Conservation (phyloP, 1,140 invertebrate species). For the Triops cancriformis region DNA sequence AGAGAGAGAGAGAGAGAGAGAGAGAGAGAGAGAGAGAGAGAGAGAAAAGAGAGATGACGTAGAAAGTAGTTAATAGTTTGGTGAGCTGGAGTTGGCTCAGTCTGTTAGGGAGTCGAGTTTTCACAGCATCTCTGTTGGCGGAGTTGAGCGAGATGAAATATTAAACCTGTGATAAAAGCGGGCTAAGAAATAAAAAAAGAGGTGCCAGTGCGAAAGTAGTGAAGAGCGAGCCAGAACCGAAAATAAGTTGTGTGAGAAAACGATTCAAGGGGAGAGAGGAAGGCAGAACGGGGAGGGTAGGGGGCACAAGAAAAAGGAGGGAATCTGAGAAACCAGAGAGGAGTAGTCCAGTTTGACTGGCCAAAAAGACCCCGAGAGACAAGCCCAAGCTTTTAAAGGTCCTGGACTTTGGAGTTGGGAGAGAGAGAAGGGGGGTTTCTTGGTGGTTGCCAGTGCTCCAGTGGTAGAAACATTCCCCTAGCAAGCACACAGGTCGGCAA, state of each 20-base stretch:
- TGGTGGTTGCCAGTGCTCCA: background rate
- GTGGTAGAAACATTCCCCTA: background rate
- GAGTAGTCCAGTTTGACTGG: background rate
- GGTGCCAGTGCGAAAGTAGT: background rate
- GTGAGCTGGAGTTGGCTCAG: background rate
- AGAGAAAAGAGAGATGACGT: background rate
- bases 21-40: background rate
- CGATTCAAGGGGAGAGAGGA: background rate
- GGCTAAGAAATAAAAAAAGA: background rate
- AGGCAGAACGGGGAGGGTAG: background rate
- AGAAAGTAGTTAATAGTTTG: background rate
- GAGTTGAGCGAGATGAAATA: background rate
- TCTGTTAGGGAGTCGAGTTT: background rate
- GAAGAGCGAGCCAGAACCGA: background rate
- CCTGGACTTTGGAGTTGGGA: background rate
- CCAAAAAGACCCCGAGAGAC: background rate
- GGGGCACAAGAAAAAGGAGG: background rate
- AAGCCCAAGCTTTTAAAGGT: background rate
- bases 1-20: background rate
- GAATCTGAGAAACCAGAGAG: slow-evolving; percentile 5
- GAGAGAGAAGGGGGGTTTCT: background rate
- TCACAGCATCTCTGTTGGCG: background rate
- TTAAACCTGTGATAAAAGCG: background rate
- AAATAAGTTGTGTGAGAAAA: background rate
- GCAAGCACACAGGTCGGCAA: background rate